A percentile compares a stretch with the other conserved stretches of the same genome.
phyloP scores from a whole-genome alignment of 1,140 invertebrate genomes.

The Eueides isabella region DNA sequence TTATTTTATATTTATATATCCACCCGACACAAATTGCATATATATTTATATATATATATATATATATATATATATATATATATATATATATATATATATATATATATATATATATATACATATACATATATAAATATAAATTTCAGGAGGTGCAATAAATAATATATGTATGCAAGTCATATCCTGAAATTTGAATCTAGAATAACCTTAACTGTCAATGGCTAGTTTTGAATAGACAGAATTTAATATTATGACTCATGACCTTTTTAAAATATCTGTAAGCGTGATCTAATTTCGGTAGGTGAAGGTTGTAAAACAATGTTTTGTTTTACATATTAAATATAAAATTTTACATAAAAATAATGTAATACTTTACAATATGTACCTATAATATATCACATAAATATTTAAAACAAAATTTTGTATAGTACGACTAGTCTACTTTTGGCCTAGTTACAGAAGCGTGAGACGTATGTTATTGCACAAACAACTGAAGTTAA shows the following conservation, averaged over 20 bases:
- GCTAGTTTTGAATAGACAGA: conserved; percentile 34
- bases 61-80: no score
- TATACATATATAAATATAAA: no score
- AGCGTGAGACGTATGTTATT: conserved; percentile 66
- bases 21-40: no score
- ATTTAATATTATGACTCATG: conserved; percentile 47
- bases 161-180: no score
- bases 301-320: conserved; percentile 46
- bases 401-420: conserved; percentile 46
- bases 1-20: no score
- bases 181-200: not conserved
- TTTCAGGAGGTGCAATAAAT: not conserved
- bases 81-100: no score
- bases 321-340: not conserved
- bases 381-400: no score
- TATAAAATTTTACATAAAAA: not conserved
- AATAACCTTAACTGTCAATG: conserved; percentile 48
- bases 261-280: conserved; percentile 47
- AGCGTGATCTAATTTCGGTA: conserved; percentile 58
- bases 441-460: conserved; percentile 56
- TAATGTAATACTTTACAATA: no score
- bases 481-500: conserved; percentile 74
- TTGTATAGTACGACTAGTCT: conserved; percentile 40
- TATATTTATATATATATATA: no score
- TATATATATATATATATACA: no score